These are phyloP conservation scores for Mycetomoellerius zeteki DNA, from an alignment of 1,140 invertebrate genomes.

Conservation along the genomic window DNA sequence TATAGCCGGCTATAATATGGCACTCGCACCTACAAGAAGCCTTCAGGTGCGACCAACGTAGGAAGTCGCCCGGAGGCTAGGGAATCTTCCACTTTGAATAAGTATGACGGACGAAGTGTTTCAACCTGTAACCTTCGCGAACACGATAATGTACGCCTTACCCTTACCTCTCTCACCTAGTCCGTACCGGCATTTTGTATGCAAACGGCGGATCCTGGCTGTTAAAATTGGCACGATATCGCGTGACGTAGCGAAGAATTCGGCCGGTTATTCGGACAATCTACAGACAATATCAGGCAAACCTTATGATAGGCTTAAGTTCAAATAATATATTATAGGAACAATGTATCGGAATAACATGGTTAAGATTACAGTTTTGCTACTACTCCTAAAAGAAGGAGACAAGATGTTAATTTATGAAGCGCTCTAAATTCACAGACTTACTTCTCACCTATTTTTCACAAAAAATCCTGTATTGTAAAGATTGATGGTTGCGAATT, in stretches of 20 bases:
- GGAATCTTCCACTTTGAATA: constrained; percentile 66
- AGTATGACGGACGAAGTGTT: constrained; percentile 61
- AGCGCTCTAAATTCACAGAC: neutral
- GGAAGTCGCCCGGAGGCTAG: constrained; percentile 52
- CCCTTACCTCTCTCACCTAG: neutral
- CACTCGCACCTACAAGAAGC: constrained; percentile 65
- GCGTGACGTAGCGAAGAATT: constrained; percentile 45
- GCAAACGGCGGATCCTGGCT: constrained; percentile 43
- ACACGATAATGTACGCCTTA: constrained; percentile 44
- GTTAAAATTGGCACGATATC: constrained; percentile 50
- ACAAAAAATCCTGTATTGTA: neutral
- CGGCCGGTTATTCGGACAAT: constrained; percentile 37
- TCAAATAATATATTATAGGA: neutral
- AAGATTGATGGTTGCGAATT: neutral
- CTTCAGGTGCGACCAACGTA: constrained; percentile 52
- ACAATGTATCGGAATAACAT: neutral
- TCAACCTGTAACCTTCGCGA: constrained; percentile 60
- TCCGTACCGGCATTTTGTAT: constrained; percentile 43
- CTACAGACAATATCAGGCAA: neutral
- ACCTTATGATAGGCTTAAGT: neutral
- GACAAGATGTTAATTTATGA: neutral
- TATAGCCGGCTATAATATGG: constrained; percentile 61
- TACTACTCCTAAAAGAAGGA: neutral
- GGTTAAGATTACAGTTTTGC: neutral
- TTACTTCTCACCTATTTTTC: neutral